Evolutionary conservation across 2,113 vertebrate genomes (phyloP).

Genomic region (Entomyzon cyanotis): DNA sequence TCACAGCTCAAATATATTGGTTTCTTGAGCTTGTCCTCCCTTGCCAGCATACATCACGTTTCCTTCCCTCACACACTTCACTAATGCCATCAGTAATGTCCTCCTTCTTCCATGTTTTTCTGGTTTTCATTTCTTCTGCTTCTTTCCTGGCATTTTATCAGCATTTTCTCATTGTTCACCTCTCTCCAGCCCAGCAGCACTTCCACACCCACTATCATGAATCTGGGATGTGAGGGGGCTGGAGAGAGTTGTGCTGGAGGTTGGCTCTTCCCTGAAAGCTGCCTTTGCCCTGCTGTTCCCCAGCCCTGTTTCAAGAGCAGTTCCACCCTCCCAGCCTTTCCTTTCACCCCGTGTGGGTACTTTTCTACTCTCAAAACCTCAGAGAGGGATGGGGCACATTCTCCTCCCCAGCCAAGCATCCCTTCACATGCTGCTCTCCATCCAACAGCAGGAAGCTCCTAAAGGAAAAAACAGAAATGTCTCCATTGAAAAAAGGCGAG

Average conservation of each 20-base stretch:
- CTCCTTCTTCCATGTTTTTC: not conserved
- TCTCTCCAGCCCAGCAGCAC: not conserved
- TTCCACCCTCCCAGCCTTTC: not conserved
- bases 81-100: not conserved
- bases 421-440: not conserved
- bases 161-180: not conserved
- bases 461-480: not conserved
- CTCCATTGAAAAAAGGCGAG: not conserved
- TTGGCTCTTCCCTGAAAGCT: not conserved
- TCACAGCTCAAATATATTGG: not conserved
- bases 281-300: not conserved
- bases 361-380: not conserved
- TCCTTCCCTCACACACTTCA: not conserved
- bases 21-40: not conserved
- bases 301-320: not conserved
- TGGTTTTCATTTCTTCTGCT: not conserved
- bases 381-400: rapidly evolving
- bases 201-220: not conserved
- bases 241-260: not conserved
- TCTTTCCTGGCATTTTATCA: not conserved
- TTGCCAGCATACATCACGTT: not conserved
- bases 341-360: not conserved
- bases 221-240: not conserved
- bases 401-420: not conserved
- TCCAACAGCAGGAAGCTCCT: not conserved